Percentiles rank a stretch among this genome's conserved stretches.
Evolutionary conservation across 2,888 invertebrate genomes (phyloP).

Genomic region (Electrophaes corylata): DNA sequence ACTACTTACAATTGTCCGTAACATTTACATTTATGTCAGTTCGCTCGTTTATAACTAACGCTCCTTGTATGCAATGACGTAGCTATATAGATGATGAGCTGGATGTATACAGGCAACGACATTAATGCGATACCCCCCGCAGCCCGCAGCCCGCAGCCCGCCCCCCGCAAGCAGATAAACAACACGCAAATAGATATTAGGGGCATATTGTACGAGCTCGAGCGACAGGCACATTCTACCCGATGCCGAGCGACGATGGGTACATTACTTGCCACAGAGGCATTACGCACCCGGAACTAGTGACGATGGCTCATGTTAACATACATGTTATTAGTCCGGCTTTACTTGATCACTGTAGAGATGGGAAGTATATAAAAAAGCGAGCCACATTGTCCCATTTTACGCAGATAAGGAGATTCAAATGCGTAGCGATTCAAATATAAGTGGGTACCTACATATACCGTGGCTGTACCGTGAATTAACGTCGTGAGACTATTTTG

Average conservation of each 20-base stretch:
- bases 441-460: too few relatives aligned
- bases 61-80: not conserved
- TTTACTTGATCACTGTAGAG: not conserved
- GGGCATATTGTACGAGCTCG: conserved; percentile 12
- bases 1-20: too few relatives aligned
- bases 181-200: conserved; percentile 26
- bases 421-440: not conserved
- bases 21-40: too few relatives aligned
- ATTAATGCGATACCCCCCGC: conserved; percentile 15
- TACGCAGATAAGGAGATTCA: not conserved
- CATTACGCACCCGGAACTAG: not conserved
- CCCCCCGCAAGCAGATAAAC: conserved; percentile 21
- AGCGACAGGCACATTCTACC: conserved; percentile 8
- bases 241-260: not conserved
- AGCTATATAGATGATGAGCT: conserved; percentile 2
- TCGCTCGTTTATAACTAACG: too few relatives aligned
- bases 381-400: too few relatives aligned
- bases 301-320: not conserved
- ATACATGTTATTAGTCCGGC: conserved; percentile 9
- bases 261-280: too few relatives aligned
- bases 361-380: too few relatives aligned
- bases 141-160: too few relatives aligned
- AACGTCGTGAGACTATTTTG: too few relatives aligned
- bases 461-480: too few relatives aligned
- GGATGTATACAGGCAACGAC: conserved; percentile 3